phyloP scores from a whole-genome alignment of 2,113 vertebrate genomes.

The Procavia capensis region DNA sequence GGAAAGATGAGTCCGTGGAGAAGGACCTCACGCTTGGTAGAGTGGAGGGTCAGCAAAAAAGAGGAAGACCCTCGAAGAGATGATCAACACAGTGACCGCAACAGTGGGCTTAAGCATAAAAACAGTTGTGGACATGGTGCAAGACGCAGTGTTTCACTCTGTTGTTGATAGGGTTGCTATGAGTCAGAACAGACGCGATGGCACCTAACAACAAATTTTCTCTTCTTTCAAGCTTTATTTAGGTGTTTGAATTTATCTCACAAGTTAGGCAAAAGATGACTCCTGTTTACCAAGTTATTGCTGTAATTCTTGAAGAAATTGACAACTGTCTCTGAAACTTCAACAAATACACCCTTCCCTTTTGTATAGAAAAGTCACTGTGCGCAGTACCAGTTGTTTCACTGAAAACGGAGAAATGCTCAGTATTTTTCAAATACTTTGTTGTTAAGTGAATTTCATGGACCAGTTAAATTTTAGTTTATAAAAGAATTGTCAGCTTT shows the following conservation, averaged over 20 bases:
- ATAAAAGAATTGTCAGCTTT: background rate
- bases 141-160: too few species aligned
- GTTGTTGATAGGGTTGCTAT: too few species aligned
- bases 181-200: too few species aligned
- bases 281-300: constrained; percentile 14
- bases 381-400: constrained; percentile 19
- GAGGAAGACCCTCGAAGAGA: too few species aligned
- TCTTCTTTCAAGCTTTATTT: constrained; percentile 46
- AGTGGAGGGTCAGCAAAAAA: too few species aligned
- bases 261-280: background rate
- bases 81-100: too few species aligned
- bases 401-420: background rate
- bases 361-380: background rate
- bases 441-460: constrained; percentile 13
- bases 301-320: constrained; percentile 19
- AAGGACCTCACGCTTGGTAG: too few species aligned
- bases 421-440: constrained; percentile 6
- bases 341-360: background rate
- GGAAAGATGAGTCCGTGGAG: too few species aligned
- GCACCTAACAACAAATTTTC: too few species aligned
- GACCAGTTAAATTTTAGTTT: background rate
- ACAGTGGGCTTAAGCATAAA: too few species aligned
- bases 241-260: constrained; percentile 45
- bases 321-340: constrained; percentile 42
- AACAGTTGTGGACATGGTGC: too few species aligned